Percentiles rank a stretch among this genome's conserved stretches.
Evolutionary conservation across 2,888 invertebrate species (phyloP).

Genomic region (Dryobotodes eremita): DNA sequence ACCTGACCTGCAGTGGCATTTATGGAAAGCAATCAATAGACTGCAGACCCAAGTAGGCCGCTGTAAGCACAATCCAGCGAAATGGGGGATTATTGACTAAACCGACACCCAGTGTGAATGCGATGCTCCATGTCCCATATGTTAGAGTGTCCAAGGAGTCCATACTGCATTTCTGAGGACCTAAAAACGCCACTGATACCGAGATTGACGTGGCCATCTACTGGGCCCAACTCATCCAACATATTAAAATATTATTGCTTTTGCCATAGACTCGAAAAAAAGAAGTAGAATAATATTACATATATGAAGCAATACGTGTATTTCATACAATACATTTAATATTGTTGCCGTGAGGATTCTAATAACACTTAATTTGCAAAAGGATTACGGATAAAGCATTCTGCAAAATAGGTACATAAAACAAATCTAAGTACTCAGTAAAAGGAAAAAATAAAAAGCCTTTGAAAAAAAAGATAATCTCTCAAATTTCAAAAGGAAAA

Average conservation of each 20-base stretch:
- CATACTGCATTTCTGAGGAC: background rate
- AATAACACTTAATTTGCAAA: background rate
- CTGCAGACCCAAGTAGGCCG: background rate
- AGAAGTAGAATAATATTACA: background rate
- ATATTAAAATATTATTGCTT: background rate
- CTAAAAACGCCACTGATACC: background rate
- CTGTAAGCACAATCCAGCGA: background rate
- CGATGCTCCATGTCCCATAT: background rate
- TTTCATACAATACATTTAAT: too few species aligned
- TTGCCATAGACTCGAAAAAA: background rate
- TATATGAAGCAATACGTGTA: background rate
- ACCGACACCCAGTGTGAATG: background rate
- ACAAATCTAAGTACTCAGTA: background rate
- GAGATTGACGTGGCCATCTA: background rate
- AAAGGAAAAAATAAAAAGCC: background rate
- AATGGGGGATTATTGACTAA: background rate
- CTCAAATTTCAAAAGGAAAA: background rate
- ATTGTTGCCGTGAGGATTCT: background rate
- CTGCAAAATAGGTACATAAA: background rate
- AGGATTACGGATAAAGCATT: background rate
- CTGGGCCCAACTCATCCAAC: background rate
- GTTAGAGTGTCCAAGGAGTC: background rate
- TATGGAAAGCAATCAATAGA: background rate
- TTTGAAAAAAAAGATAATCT: constrained; percentile 1
- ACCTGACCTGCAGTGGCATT: background rate